Base-by-base conservation (phyloP, 1,140 invertebrate species). In the Lepeophtheirus salmonis region DNA sequence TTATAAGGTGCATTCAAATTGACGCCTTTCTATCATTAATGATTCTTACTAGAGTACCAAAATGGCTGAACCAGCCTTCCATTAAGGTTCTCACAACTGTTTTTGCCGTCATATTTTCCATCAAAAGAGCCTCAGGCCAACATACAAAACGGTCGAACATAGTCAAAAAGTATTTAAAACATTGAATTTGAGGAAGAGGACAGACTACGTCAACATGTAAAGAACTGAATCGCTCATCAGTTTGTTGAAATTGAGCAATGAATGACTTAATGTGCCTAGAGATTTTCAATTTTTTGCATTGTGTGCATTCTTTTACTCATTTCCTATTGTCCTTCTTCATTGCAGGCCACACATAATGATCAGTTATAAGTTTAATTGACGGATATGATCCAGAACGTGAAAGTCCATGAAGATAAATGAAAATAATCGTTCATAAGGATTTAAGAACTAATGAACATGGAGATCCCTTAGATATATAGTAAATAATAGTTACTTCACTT, bases 21-120 rank as follows among this genome's bases (percentile, higher is more conserved):
- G 71, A 70, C 0, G 62, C 18, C 1, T 71, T 71, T 55, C 67
- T 67, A 61, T 76, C 72, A 0, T 70, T 72, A 0, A 69, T 74
- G 12, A 75, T 67, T 14, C 2, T 6, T 26, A 20, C 26, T 2
- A 64, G 67, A 18, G 56, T 41, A 1, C 73, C 72, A 63, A 69
- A 75, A 6, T 69, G 64, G 1, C 65, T 50, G n/a, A 73, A 66
- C 68, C 69, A 72, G 2, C 49, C 50, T 1, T 58, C 4, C 17
- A 63, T 60, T 13, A 74, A 64, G 4, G 66, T 64, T 20, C 61
- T 14, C 3, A 64, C 68, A 3, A 70, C 63, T 6, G 66, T 65
- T 52, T 68, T 63, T n/a, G 71, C 68, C 12, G 62, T 62, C 10
- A 70, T 69, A 26, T 65, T 54, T 10, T 50, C 21, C 6, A 70